These are phyloP conservation scores for Monarcha castaneiventris DNA, from an alignment of 2,113 vertebrate genomes.

Conservation along the genomic window DNA sequence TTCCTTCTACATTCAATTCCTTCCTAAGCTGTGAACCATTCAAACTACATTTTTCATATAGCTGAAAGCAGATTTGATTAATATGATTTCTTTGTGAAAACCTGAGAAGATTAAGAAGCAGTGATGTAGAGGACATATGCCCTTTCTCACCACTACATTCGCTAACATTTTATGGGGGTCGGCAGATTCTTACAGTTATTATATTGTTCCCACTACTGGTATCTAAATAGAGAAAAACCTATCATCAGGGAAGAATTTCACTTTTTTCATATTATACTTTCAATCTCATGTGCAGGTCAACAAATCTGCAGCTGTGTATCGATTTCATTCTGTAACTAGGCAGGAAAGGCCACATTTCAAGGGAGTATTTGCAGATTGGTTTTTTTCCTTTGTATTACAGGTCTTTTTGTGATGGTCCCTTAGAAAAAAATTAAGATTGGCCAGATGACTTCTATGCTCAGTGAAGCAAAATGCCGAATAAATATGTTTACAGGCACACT, in stretches of 20 bases:
- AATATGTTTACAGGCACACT: slow-evolving; percentile 46
- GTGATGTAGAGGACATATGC: slow-evolving; percentile 59
- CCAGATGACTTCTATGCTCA: slow-evolving; percentile 57
- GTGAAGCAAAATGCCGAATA: slow-evolving; percentile 67
- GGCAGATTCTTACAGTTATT: slow-evolving; percentile 63
- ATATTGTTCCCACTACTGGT: slow-evolving; percentile 56
- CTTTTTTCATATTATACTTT: slow-evolving; percentile 62
- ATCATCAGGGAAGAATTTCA: slow-evolving; percentile 52
- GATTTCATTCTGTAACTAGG: slow-evolving; percentile 63
- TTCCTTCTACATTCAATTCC: slow-evolving; percentile 75
- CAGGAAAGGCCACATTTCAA: slow-evolving; percentile 70
- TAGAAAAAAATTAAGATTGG: slow-evolving; percentile 58
- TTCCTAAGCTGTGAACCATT: slow-evolving; percentile 72
- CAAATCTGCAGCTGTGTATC: slow-evolving; percentile 66
- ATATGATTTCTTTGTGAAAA: slow-evolving; percentile 78
- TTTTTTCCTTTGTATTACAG: slow-evolving; percentile 28
- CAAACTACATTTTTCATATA: slow-evolving; percentile 71
- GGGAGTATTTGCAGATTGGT: slow-evolving; percentile 67
- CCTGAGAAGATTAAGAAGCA: slow-evolving; percentile 78
- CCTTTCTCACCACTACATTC: slow-evolving; percentile 71
- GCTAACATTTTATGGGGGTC: slow-evolving; percentile 41
- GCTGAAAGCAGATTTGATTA: slow-evolving; percentile 80
- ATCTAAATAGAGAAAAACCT: slow-evolving; percentile 55
- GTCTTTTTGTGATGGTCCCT: slow-evolving; percentile 50
- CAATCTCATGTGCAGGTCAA: slow-evolving; percentile 67